Conservation (phyloP, 2,888 invertebrate genomes). For the Urechis unicinctus region DNA sequence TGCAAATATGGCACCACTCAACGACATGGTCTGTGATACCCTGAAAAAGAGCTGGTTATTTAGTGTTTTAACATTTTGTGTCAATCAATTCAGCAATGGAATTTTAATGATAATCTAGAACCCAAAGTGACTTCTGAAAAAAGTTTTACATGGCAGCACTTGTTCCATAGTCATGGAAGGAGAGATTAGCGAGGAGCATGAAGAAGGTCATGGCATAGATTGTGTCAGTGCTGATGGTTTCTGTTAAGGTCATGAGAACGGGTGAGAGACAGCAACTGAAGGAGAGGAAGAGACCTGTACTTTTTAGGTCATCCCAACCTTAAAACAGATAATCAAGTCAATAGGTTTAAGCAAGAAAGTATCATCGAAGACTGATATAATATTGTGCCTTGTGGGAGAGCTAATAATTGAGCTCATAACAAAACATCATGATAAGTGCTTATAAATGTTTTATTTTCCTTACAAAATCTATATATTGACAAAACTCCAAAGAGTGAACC, state of each 20-base stretch:
- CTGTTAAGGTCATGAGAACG: constrained; percentile 85
- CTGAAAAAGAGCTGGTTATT: constrained; percentile 50
- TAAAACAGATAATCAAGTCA: constrained; percentile 9
- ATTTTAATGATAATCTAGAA: neutral
- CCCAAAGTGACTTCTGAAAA: neutral
- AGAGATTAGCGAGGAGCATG: constrained; percentile 79
- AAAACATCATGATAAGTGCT: too few species aligned
- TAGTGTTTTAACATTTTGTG: neutral
- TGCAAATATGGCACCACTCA: constrained; percentile 91
- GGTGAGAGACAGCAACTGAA: constrained; percentile 88
- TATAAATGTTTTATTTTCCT: too few species aligned
- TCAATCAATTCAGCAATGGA: too few species aligned
- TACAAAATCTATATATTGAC: too few species aligned
- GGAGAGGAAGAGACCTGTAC: constrained; percentile 69
- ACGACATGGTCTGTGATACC: constrained; percentile 82
- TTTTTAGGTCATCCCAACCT: constrained; percentile 63
- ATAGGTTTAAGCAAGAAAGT: neutral
- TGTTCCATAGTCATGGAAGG: constrained; percentile 88
- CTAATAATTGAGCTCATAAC: too few species aligned
- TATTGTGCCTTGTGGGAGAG: too few species aligned
- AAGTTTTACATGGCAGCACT: constrained; percentile 61
- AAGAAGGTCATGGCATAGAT: constrained; percentile 87
- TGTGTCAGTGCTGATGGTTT: constrained; percentile 94
- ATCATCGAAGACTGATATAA: neutral
- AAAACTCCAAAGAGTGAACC: too few species aligned